Percentiles rank a stretch among this genome's conserved stretches.
Evolutionary conservation across 2,113 vertebrate species (phyloP).

Genomic region (Gambusia holbrooki): DNA sequence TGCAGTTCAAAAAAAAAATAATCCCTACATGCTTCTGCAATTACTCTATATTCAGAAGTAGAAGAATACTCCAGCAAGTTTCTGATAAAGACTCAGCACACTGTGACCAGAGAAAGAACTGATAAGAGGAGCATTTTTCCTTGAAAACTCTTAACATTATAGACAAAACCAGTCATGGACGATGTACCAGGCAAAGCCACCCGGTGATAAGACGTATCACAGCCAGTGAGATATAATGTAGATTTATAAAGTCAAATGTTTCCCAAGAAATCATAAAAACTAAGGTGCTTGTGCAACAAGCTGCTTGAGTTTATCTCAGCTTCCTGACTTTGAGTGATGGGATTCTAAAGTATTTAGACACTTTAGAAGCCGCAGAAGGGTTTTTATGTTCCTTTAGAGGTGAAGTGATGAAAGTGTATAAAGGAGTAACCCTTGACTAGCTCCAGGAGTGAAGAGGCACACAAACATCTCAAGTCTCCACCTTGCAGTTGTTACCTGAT

Average conservation of each 20-base stretch:
- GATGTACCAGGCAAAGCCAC: neutral
- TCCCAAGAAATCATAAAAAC: conserved; percentile 27
- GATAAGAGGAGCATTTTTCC: conserved; percentile 18
- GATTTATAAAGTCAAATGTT: conserved; percentile 19
- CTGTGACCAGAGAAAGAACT: conserved; percentile 1
- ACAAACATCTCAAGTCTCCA: conserved; percentile 65
- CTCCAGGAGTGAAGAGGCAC: conserved; percentile 42
- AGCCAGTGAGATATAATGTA: conserved; percentile 5
- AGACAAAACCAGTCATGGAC: neutral
- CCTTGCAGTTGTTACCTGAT: conserved; percentile 56
- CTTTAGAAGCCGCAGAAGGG: conserved; percentile 52
- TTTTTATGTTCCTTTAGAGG: conserved; percentile 66
- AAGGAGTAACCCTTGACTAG: conserved; percentile 42
- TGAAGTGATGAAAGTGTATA: conserved; percentile 65
- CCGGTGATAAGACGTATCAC: neutral
- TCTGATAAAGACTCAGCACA: conserved; percentile 13
- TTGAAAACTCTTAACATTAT: neutral
- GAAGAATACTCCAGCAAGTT: conserved; percentile 23
- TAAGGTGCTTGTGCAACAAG: conserved; percentile 54
- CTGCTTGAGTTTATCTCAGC: conserved; percentile 65
- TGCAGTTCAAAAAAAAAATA: conserved; percentile 32
- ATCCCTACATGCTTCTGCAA: conserved; percentile 18
- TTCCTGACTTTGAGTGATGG: conserved; percentile 63
- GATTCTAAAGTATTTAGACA: conserved; percentile 64
- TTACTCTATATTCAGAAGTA: conserved; percentile 8